Evolutionary conservation across 2,888 invertebrate genomes (phyloP), one percentile per base, ranked within the genome.

Genomic region (Macrophya annulata): DNA sequence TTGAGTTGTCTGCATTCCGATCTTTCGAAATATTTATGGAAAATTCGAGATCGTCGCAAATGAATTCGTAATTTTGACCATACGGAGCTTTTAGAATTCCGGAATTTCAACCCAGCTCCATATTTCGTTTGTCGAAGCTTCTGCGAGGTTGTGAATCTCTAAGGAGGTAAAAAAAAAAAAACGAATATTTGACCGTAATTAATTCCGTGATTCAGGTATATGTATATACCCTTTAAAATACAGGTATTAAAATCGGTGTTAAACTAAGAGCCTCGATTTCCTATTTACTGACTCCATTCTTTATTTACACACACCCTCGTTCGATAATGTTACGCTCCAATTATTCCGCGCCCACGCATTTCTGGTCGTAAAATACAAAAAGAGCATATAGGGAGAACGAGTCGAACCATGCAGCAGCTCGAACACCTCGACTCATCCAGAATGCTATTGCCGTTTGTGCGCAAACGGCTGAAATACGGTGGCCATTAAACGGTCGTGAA

Each of bases 331-430:
- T 45, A 43, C 45, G 74, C 74, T 74, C 43, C 74, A 74, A 74
- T 74, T 74, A 74, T 74, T 74, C 74, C 74, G 31, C 74, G 45
- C 74, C 74, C 74, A 74, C 74, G 45, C 45, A 74, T 74, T 45
- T 43, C 45, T 25, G 4, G 43, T 74, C 43, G 74, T 74, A 74
- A 74, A 74, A 74, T 43, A 74, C 21, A 21, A 45, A 48, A 74
- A 74, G 74, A 43, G 21, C 74, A 21, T 25, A n/a, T 9, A 17
- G 21, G 40, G 71, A 72, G 62, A 72, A 12, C 43, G n/a, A 2
- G 43, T n/a, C 10, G 43, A 72, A 9, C 40, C 43, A 12, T 25
- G 43, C 12, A 43, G 21, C 12, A 21, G 21, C 71, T 21, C 48
- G 37, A 68, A 68, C 68, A 68, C 68, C 68, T 68, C 68, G 68